phyloP scores from a whole-genome alignment of 92 coral and sea anemone genomes.

The Palythoa heliodiscus region DNA sequence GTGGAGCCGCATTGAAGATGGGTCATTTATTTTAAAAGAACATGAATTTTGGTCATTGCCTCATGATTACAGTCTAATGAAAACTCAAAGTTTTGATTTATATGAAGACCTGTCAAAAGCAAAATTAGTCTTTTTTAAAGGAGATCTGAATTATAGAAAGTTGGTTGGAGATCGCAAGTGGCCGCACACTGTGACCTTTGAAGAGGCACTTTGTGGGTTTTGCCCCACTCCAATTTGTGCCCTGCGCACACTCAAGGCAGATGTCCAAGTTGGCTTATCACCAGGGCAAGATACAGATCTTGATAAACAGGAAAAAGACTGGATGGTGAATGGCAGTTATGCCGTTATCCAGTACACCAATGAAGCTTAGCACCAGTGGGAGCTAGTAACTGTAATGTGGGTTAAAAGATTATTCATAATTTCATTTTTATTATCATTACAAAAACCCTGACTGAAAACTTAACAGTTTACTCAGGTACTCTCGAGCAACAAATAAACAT shows the following conservation, averaged over 20 bases:
- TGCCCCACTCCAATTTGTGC: slow-evolving; percentile 90
- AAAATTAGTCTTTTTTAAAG: slow-evolving; percentile 88
- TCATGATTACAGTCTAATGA: slow-evolving; percentile 88
- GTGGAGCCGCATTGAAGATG: slow-evolving; percentile 71
- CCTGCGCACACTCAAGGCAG: slow-evolving; percentile 91
- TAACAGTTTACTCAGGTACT: too few relatives aligned
- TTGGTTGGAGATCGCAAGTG: slow-evolving; percentile 96
- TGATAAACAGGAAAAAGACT: slow-evolving; percentile 69
- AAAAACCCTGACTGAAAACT: too few relatives aligned
- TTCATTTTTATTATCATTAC: neutral
- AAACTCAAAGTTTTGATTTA: slow-evolving; percentile 63
- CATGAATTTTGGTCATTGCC: slow-evolving; percentile 86
- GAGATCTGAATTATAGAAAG: slow-evolving; percentile 96
- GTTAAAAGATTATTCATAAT: neutral
- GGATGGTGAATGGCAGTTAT: slow-evolving; percentile 94
- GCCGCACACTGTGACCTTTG: slow-evolving; percentile 83
- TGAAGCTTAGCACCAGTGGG: neutral
- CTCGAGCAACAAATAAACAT: too few relatives aligned
- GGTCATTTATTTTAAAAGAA: slow-evolving; percentile 74
- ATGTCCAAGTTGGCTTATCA: slow-evolving; percentile 87
- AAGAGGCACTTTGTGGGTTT: slow-evolving; percentile 92
- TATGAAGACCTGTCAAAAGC: slow-evolving; percentile 77
- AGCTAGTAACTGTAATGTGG: too few relatives aligned
- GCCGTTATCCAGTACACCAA: slow-evolving; percentile 79
- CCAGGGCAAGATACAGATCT: slow-evolving; percentile 76